Conservation (phyloP, 37 sponge, comb jelly and placozoan genomes). For the Ephydatia muelleri region DNA sequence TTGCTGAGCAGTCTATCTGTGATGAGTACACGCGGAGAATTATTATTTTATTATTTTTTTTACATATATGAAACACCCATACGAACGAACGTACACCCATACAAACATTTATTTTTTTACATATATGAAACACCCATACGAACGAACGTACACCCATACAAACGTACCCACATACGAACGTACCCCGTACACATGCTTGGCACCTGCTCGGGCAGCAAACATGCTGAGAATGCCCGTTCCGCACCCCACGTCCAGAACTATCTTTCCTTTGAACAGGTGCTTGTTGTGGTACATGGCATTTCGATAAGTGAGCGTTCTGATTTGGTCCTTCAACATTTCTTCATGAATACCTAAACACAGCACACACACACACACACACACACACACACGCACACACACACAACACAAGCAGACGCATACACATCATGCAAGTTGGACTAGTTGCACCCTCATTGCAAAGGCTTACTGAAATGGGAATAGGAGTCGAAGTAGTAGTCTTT, state of each 20-base stretch:
- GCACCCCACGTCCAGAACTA: slow-evolving; percentile 96
- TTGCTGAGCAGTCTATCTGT: slow-evolving; percentile 84
- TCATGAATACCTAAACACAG: slow-evolving; percentile 84
- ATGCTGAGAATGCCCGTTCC: slow-evolving; percentile 97
- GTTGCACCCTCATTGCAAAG: too few relatives aligned
- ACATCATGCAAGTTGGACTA: neutral
- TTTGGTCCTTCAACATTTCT: slow-evolving; percentile 98
- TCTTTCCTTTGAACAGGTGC: slow-evolving; percentile 92
- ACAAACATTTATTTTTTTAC: neutral
- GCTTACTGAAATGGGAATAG: slow-evolving; percentile 93
- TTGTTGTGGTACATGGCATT: slow-evolving; percentile 95
- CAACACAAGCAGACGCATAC: too few relatives aligned
- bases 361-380: neutral
- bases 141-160: too few relatives aligned
- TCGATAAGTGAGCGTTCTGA: slow-evolving; percentile 92
- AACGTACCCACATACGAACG: too few relatives aligned
- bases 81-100: neutral
- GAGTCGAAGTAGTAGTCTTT: slow-evolving; percentile 99
- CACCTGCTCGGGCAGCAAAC: slow-evolving; percentile 94
- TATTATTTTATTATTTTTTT: neutral
- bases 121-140: too few relatives aligned
- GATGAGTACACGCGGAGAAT: neutral
- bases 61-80: too few relatives aligned
- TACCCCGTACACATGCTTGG: slow-evolving; percentile 88
- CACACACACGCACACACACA: too few relatives aligned